phyloP scores from a whole-genome alignment of 2,888 invertebrate genomes.

The Aphrophora alni region DNA sequence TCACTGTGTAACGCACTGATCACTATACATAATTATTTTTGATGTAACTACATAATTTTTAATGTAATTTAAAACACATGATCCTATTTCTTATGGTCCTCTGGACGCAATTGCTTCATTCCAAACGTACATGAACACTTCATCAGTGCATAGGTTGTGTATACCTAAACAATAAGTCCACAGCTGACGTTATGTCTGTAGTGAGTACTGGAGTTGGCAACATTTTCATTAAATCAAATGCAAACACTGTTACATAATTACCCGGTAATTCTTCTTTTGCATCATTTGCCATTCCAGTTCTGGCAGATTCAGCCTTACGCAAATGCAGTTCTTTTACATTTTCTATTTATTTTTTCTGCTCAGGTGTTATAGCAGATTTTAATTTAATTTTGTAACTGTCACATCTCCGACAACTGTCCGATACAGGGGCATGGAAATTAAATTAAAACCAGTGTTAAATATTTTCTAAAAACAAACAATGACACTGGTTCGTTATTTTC shows the following conservation, averaged over 20 bases:
- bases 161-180: conserved; percentile 20
- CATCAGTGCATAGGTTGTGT: background rate
- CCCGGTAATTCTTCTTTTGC: conserved; percentile 19
- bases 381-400: conserved; percentile 13
- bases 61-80: too few species aligned
- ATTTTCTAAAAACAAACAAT: background rate
- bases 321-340: conserved; percentile 25
- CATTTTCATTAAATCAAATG: conserved; percentile 29
- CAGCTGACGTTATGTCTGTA: conserved; percentile 18
- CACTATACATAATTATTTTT: too few species aligned
- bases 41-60: too few species aligned
- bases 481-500: conserved; percentile 26
- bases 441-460: conserved; percentile 19
- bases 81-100: conserved; percentile 1
- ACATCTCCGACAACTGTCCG: conserved; percentile 24
- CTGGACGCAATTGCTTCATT: conserved; percentile 7
- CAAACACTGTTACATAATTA: background rate
- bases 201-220: conserved; percentile 22
- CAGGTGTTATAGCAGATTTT: conserved; percentile 21
- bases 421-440: background rate
- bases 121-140: conserved; percentile 10
- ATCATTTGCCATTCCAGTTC: conserved; percentile 24
- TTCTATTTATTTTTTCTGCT: conserved; percentile 21
- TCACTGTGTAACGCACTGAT: too few species aligned
- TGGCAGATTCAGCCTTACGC: conserved; percentile 21